Base-by-base conservation (phyloP, 2,888 invertebrate species). In the Drosophila neonasuta region DNA sequence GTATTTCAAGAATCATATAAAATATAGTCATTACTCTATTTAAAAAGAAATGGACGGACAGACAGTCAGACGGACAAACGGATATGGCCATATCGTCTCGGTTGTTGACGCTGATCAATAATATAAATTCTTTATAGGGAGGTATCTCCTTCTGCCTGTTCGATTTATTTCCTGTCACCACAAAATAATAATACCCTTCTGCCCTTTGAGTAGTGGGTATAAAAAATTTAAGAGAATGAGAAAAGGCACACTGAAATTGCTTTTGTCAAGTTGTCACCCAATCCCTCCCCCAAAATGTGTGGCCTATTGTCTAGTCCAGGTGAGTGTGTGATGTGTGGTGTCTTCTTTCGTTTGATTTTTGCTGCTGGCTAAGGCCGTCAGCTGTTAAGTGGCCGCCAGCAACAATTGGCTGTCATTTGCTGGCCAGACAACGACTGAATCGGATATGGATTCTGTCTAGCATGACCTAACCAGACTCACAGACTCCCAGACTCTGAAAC, bases 371-470 rank as follows among this genome's bases (percentile, higher is more conserved):
- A 54, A 54, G 20, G 57, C 68, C 65, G 55, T 49, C 49, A 64
- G 60, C 74, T 68, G 64, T 69, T 85, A 85, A 82, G 81, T 82
- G 81, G 85, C 85, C 69, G 71, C 66, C 77, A 84, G 84, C 85
- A 84, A 80, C 84, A 80, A 80, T 80, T 80, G 84, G 81, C 77
- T 80, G 80, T 81, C 80, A 80, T 81, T 80, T 80, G 68, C 71
- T 74, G 84, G 74, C 61, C 76, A 48, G 30, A 59, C 3, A 64
- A 24, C 29, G 32, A 6, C 15, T n/a, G 39, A 44, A 61, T 54
- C 50, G 71, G 61, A 73, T 71, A 55, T 61, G 61, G 63, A 61
- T 54, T 60, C 45, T 46, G 24, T 57, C 54, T 60, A 46, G 30
- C 52, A 46, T 54, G 60, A 54, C 61, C 46, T 39, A 46, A 39